Evolutionary conservation across 2,888 invertebrate species (phyloP), one percentile per base, ranked within the genome.

Genomic region (Agrilus cyanescens): DNA sequence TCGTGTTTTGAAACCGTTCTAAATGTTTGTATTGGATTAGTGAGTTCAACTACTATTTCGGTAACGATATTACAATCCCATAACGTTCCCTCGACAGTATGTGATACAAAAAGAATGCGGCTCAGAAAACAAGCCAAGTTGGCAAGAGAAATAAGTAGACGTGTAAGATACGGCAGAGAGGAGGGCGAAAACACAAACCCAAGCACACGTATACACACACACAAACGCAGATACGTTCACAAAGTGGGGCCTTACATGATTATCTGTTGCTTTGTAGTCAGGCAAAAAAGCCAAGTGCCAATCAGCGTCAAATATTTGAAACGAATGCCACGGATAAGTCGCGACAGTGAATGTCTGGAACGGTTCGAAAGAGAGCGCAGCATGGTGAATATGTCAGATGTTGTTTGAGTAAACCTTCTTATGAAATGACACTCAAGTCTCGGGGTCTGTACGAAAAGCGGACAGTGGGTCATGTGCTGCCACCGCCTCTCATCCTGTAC

Each of bases 281-380:
- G 47, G 44, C 46, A 44, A 47, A 51, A 48, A 46, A 47, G 46
- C 47, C 46, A 49, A 52, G 56, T 61, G 63, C 62, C 64, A 64
- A 63, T 64, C 64, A 64, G 58, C 59, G 59, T 61, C 59, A 60
- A 56, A 60, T 62, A 62, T 62, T 59, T 59, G 59, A 61, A 59
- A 52, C 53, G 57, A 55, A 50, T 48, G 54, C 51, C 49, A 52
- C 40, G 57, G 61, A 66, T 63, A 59, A 65, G 62, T 59, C 61
- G 60, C 62, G 66, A 66, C 66, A 63, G 63, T 63, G 63, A 63
- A 63, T 62, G 61, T 60, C 61, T 53, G 57, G 58, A 62, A 62
- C 56, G 59, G 54, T 46, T 41, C 46, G 32, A 25, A 25, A 58
- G 59, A 59, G 58, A 57, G 57, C 58, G 57, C 59, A 57, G 61